Base-by-base conservation (phyloP, 2,797 vertebrate genomes). In the Potorous gilbertii region DNA sequence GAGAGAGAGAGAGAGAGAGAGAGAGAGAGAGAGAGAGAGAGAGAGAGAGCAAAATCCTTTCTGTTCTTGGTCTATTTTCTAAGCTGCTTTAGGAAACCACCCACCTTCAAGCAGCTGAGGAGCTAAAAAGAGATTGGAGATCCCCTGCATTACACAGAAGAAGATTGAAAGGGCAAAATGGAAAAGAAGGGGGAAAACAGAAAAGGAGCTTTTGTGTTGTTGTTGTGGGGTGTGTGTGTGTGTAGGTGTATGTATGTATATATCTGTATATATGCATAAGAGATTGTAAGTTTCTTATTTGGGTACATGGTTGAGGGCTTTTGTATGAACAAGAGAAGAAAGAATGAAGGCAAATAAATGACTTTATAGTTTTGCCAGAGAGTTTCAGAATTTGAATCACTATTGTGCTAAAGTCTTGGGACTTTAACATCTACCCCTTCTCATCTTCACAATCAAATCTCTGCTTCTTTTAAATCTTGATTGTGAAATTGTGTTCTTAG, bases 31-130 rank as follows among this genome's bases (percentile, higher is more conserved):
- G n/a, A 74, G 62, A 74, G 59, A 66, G 31, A 34, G 66, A 98
- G 97, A 97, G 98, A 97, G 96, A 96, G 57, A 93, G 97, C 31
- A n/a, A 66, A n/a, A 81, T 46, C 24, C 9, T 0, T 87, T 87
- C 74, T 87, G 94, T 97, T 97, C 95, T 92, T 97, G 95, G 90
- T 96, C 95, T 98, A 97, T 97, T 96, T 98, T 96, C 93, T 97
- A 81, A 98, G 97, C 95, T 97, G 98, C 98, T 98, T 98, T 98
- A 98, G 98, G 97, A 97, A 96, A 90, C 91, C 97, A 95, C 95
- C 97, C 97, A 98, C 96, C 96, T 97, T 93, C 95, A 98, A 97
- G 96, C 98, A 97, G 97, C 55, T 81, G 94, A 96, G 97, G 98
- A 97, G 98, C 97, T 98, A 98, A 98, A 98, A 96, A 92, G 96